Evolutionary conservation across 2,797 vertebrate species (phyloP), one percentile per base, ranked within the genome.

Genomic region (Lycodopsis pacificus): DNA sequence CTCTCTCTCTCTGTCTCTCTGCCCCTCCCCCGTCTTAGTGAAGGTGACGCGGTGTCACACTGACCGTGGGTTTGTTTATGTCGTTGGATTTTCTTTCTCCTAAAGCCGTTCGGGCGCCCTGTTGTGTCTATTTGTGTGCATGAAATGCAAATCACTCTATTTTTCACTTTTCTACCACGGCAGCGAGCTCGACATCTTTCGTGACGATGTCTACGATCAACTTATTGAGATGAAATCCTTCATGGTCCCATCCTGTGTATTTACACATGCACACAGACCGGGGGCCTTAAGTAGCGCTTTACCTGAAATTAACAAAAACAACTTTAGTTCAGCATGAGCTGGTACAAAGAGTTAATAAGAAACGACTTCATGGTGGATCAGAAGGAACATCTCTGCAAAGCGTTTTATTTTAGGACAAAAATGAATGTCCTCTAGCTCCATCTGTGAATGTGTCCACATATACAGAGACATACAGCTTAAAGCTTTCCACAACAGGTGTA

Each of bases 41-140:
- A 79, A 91, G 89, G 89, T 88, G 90, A 93, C 86, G 67, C 66
- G 14, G 77, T 91, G 92, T 93, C 93, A 90, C 76, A 64, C 77
- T 75, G 83, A 89, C 79, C 65, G 71, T 22, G 82, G 76, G 84
- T 93, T 91, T 93, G 92, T 94, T 93, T 92, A 80, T 89, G 81
- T 88, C 90, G 89, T 83, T 85, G 91, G 91, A 91, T 93, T 94
- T 94, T 92, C 82, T 84, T 84, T 86, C 84, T 86, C 86, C 86
- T 90, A 92, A 92, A 91, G 87, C 87, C 32, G 80, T 80, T 92
- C 82, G 81, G 51, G 77, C 75, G 72, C 49, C 92, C 88, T 14
- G 83, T 86, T 77, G 91, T 34, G 32, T 34, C 32, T 34, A 34
- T 34, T 34, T 34, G 32, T 34, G 32, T 34, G 32, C 32, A 7